Base-by-base conservation (phyloP, 2,113 vertebrate genomes). In the Sialia sialis region DNA sequence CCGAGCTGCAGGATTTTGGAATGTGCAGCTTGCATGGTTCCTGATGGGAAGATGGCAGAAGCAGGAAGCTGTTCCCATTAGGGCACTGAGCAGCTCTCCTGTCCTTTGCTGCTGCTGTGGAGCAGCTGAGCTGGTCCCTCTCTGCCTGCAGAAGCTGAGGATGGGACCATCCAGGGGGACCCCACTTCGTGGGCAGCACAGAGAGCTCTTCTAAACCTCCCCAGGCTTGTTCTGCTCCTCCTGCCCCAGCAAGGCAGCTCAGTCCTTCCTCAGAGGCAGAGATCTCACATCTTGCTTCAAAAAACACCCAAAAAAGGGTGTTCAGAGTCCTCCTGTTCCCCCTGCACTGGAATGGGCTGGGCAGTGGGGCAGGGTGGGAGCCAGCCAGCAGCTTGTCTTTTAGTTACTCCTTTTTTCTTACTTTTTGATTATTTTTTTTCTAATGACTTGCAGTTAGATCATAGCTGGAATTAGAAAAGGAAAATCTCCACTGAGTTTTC, bases 381-480 rank as follows among this genome's bases (percentile, higher is more conserved):
- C 16, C n/a, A 87, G 38, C 67, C 70, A 67, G 48, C 26, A 80
- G 36, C 44, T 34, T 36, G 38, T 27, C 14, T 74, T 36, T 55
- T 48, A 48, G 7, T 60, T 59, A 49, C 12, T 64, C 12, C 9
- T 20, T 48, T 23, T 41, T n/a, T 14, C 38, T 64, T 60, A 7
- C 16, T 6, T 43, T 10, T 18, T n/a, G 27, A 4, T 29, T 16
- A 25, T 27, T 26, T 60, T 26, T 67, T 39, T 11, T 6, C n/a
- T 49, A 12, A 15, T 89, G 89, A 51, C 76, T 94, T 64, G n/a
- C 36, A 69, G 30, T 97, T 95, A 97, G 94, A 52, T 97, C 96
- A 96, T 75, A 87, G 91, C 91, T 96, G 95, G 89, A 95, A 84
- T 85, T 80, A 78, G 80, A 79, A 93, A 16, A 95, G 96, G 91